Base-by-base conservation (phyloP, 2,797 vertebrate species). In the Liparis tanakae region DNA sequence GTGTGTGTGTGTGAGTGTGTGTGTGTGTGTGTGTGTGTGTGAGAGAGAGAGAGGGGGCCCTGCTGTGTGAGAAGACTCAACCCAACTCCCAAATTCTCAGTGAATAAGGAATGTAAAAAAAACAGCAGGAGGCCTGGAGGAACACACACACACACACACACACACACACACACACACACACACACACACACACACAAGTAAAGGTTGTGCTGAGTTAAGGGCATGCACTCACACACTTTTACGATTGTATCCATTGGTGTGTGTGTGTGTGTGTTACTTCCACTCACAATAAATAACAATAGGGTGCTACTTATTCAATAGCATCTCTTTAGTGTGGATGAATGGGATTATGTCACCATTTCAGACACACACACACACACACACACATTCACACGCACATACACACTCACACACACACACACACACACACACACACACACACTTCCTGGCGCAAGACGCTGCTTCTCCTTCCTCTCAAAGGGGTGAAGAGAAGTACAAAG, bases 21-120 rank as follows among this genome's bases (percentile, higher is more conserved):
- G 53, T 61, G 80, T 25, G 73, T 70, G 58, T 15, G 56, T 72
- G 78, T 57, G 66, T 55, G 73, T 54, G 37, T 39, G 39, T 44
- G 51, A 39, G 43, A 48, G 66, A 43, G 34, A 50, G 73, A 20
- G 72, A 72, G 51, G 53, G 43, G 72, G 44, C 53, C 80, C 53
- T 33, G 66, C 70, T 80, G 80, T 59, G 84, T 5, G 15, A 18
- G 56, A 75, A 57, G 76, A 81, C 82, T 88, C 78, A 62, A 70
- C 75, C 67, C 1, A 53, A 74, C 78, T 82, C 74, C 56, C 6
- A 48, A 68, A 87, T 65, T 79, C 79, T 22, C 74, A 61, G 61
- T 4, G 44, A 85, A 73, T 74, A 85, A 80, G 61, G 72, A 79
- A 30, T 30, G 25, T 30, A 30, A 80, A 70, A 78, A 48, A 65